phyloP scores from a whole-genome alignment of 2,797 vertebrate species.

The Rhynchonycteris naso region DNA sequence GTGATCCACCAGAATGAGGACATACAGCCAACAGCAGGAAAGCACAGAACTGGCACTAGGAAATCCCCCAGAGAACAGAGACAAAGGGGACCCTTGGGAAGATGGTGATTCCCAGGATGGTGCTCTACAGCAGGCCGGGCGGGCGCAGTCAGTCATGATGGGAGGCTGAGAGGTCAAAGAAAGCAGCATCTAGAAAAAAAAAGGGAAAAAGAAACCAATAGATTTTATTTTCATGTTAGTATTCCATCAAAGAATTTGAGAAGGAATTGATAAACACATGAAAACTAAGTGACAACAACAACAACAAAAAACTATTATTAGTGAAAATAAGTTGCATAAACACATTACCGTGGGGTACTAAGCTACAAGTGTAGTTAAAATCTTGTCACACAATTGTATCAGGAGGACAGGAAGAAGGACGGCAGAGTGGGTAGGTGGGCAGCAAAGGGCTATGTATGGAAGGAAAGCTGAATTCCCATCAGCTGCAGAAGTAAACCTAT shows the following conservation, averaged over 20 bases:
- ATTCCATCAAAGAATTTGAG: not conserved
- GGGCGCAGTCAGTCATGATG: not conserved
- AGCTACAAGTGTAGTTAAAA: not conserved
- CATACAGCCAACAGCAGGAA: not conserved
- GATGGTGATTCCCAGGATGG: not conserved
- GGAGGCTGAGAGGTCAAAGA: not conserved
- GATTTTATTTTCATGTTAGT: not conserved
- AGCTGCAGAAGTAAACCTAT: not conserved
- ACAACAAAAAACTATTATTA: not conserved
- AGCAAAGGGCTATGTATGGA: not conserved
- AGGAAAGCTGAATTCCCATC: not conserved
- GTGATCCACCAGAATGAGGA: not conserved
- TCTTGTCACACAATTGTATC: not conserved
- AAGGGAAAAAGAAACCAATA: not conserved
- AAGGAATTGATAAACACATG: not conserved
- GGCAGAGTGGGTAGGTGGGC: not conserved
- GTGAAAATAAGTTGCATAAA: not conserved
- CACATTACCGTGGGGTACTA: not conserved
- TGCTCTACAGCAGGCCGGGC: not conserved
- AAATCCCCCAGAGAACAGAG: not conserved
- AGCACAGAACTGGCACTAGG: not conserved
- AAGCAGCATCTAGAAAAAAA: not conserved
- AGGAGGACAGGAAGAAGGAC: not conserved
- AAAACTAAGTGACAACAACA: not conserved
- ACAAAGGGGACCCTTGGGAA: not conserved